Base-by-base conservation (phyloP, 2,113 vertebrate genomes). In the Entelurus aequoreus region DNA sequence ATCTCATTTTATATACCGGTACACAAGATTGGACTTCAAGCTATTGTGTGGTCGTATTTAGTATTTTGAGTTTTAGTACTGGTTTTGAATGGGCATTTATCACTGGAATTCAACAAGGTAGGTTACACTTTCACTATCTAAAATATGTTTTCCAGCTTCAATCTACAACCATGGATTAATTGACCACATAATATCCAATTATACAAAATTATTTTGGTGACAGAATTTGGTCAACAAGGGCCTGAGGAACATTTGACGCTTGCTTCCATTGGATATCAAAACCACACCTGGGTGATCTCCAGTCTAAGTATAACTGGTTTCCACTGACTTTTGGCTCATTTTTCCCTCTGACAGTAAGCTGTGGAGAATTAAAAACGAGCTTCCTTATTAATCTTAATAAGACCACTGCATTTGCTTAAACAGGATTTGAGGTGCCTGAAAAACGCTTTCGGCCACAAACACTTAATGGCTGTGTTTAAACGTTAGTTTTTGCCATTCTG, bases 311-410 rank as follows among this genome's bases (percentile, higher is more conserved):
- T 54, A 69, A 69, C 66, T 66, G 51, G 66, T 61, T 77, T 81
- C 65, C 60, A 57, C 64, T 54, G 65, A 76, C 63, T 66, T 21
- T 0, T 65, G 71, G 52, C 40, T 15, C 38, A 28, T 28, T 44
- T 63, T 80, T 60, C 28, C n/a, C 51, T 59, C 51, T 48, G 63
- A 65, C 60, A 65, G 14, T 55, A 48, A 62, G 35, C 47, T 48
- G 57, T 16, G 11, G 46, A 46, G 12, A 46, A 35, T 59, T 12
- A 59, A 47, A 28, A 68, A 63, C 60, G 66, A 15, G 44, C 54
- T 66, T 63, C 63, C 37, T 74, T 60, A 48, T 68, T 62, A 12
- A 6, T 63, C 75, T 77, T 71, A 66, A 81, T 71, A 62, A 75
- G 64, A 65, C 35, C 48, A 61, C 8, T 60, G 57, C 4, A 1